Percentiles rank a stretch among this genome's conserved stretches.
Evolutionary conservation across 2,113 vertebrate species (phyloP).

Genomic region (Budorcas taxicolor): DNA sequence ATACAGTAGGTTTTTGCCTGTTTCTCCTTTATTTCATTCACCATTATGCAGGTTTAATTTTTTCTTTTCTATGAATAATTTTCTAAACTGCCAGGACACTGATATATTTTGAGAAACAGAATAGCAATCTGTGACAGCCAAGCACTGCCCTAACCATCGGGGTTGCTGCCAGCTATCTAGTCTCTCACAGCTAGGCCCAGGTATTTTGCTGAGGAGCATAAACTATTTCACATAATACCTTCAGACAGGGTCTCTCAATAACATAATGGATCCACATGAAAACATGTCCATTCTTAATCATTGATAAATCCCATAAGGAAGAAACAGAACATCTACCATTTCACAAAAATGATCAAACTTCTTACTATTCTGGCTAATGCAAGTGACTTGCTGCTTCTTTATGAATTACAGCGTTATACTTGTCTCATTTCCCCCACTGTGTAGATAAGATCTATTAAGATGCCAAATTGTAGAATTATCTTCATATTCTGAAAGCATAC

Average conservation of each 20-base stretch:
- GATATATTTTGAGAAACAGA: not conserved
- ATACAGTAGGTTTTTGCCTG: fast-evolving
- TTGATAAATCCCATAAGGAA: not conserved
- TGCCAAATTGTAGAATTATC: not conserved
- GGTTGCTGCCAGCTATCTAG: not conserved
- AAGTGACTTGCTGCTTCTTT: not conserved
- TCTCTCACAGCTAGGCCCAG: not conserved
- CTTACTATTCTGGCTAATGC: not conserved
- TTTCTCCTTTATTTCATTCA: not conserved
- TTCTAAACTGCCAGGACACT: not conserved
- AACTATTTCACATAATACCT: not conserved
- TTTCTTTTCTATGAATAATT: not conserved
- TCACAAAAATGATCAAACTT: not conserved
- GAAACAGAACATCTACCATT: not conserved
- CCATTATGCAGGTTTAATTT: not conserved
- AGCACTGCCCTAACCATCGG: too few relatives aligned
- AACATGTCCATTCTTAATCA: not conserved
- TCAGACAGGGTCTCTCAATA: not conserved
- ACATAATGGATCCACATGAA: not conserved
- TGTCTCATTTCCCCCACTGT: not conserved
- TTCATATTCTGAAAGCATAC: not conserved
- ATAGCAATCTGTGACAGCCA: not conserved
- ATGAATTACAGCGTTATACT: not conserved
- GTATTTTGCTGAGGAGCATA: not conserved
- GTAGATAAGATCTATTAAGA: not conserved